Conservation (phyloP, 2,113 vertebrate genomes). For the Gyps fulvus region DNA sequence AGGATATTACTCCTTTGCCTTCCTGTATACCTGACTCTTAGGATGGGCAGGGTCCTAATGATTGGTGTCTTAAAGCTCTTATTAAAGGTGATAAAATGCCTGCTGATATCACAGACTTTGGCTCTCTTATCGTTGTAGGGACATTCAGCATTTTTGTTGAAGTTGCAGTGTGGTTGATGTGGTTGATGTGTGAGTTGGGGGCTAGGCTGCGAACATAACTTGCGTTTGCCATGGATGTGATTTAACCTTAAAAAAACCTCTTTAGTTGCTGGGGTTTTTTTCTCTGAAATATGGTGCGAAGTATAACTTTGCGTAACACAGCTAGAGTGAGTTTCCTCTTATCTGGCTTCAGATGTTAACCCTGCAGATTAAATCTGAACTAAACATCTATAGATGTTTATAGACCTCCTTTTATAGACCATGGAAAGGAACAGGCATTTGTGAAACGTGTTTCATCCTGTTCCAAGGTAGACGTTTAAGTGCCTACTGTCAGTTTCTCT, state of each 20-base stretch:
- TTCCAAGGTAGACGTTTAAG: background rate
- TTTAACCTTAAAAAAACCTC: background rate
- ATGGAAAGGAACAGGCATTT: background rate
- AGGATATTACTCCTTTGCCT: background rate
- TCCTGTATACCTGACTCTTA: accelerated
- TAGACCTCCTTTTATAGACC: background rate
- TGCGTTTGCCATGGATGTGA: background rate
- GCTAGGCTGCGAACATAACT: background rate
- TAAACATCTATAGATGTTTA: background rate
- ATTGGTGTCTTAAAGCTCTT: background rate
- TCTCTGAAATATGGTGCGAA: background rate
- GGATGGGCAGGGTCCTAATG: background rate
- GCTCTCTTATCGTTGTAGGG: background rate
- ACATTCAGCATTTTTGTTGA: background rate
- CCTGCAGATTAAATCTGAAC: background rate
- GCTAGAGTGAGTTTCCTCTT: background rate
- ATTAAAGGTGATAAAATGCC: background rate
- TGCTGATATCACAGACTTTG: background rate
- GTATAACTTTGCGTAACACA: background rate
- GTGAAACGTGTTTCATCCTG: background rate
- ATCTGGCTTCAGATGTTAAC: background rate
- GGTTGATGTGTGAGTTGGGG: background rate
- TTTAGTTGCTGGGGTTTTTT: background rate
- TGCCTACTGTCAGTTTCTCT: background rate
- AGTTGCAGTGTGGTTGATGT: background rate